phyloP scores from a whole-genome alignment of 2,113 vertebrate genomes.

The Caranx melampygus region DNA sequence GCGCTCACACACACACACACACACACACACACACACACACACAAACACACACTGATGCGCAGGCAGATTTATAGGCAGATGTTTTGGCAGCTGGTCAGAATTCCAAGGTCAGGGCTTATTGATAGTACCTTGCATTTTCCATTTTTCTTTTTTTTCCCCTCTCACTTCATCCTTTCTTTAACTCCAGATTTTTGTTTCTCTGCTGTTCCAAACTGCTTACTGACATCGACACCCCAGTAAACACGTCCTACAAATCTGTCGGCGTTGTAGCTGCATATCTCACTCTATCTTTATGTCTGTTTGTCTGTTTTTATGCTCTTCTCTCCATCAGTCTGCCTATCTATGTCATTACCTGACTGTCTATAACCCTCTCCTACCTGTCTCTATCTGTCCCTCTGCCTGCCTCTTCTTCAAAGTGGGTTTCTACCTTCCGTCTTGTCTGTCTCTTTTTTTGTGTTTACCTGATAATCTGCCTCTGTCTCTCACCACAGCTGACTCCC shows the following conservation, averaged over 20 bases:
- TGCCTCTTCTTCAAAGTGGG: slow-evolving; percentile 21
- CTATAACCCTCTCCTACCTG: slow-evolving; percentile 3
- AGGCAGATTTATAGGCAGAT: slow-evolving; percentile 65
- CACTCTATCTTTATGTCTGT: slow-evolving; percentile 19
- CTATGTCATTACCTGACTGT: slow-evolving; percentile 30
- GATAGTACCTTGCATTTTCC: slow-evolving; percentile 42
- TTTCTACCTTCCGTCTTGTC: slow-evolving; percentile 15
- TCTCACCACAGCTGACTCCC: slow-evolving; percentile 42
- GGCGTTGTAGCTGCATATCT: slow-evolving; percentile 43
- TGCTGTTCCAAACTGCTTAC: slow-evolving; percentile 34
- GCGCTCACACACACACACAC: slow-evolving; percentile 1
- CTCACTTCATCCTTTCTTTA: slow-evolving; percentile 21
- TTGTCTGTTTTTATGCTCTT: slow-evolving; percentile 35
- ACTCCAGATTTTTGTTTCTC: slow-evolving; percentile 35
- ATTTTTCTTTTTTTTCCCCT: slow-evolving; percentile 44
- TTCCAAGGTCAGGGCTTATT: slow-evolving; percentile 72
- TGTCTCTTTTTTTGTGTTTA: slow-evolving; percentile 41
- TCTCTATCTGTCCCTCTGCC: slow-evolving; percentile 16
- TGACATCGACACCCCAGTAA: slow-evolving; percentile 29
- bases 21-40: slow-evolving; percentile 5
- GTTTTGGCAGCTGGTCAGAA: slow-evolving; percentile 71
- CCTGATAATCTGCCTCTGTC: slow-evolving; percentile 58
- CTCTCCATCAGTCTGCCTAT: slow-evolving; percentile 31
- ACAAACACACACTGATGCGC: slow-evolving; percentile 6
- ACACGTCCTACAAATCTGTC: slow-evolving; percentile 41